These are phyloP conservation scores for Pitangus sulphuratus DNA, from an alignment of 2,797 vertebrate species.

Conservation along the genomic window DNA sequence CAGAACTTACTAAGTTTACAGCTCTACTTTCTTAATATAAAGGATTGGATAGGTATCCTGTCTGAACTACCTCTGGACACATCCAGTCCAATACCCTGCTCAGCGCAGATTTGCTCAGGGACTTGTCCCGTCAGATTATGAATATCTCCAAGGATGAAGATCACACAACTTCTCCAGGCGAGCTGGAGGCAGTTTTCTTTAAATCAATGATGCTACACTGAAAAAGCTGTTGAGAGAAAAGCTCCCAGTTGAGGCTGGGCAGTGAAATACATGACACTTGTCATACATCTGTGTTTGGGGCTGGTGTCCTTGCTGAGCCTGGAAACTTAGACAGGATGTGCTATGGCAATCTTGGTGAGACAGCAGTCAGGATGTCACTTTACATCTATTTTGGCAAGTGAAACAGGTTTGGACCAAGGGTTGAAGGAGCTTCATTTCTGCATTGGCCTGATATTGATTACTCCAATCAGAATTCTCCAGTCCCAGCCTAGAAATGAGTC, in stretches of 20 bases:
- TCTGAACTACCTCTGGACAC: neutral
- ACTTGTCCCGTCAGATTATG: neutral
- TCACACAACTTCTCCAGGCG: neutral
- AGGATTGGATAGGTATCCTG: neutral
- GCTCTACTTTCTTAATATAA: neutral
- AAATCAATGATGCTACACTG: neutral
- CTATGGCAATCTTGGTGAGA: neutral
- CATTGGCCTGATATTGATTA: neutral
- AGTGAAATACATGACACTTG: neutral
- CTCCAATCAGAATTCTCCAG: neutral
- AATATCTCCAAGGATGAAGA: neutral
- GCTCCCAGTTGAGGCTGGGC: neutral
- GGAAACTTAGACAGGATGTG: neutral
- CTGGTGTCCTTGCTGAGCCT: neutral
- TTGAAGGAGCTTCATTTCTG: neutral
- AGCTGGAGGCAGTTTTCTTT: neutral
- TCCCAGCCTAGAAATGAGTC: neutral
- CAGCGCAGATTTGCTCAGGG: neutral
- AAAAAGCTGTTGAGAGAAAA: neutral
- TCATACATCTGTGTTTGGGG: rapidly evolving
- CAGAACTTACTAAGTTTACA: neutral
- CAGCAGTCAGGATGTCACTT: neutral
- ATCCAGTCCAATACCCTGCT: neutral
- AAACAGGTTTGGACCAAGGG: neutral
- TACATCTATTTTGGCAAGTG: neutral